Conservation (phyloP, 37 sponge, comb jelly and placozoan species). For the Beroe forskalii region DNA sequence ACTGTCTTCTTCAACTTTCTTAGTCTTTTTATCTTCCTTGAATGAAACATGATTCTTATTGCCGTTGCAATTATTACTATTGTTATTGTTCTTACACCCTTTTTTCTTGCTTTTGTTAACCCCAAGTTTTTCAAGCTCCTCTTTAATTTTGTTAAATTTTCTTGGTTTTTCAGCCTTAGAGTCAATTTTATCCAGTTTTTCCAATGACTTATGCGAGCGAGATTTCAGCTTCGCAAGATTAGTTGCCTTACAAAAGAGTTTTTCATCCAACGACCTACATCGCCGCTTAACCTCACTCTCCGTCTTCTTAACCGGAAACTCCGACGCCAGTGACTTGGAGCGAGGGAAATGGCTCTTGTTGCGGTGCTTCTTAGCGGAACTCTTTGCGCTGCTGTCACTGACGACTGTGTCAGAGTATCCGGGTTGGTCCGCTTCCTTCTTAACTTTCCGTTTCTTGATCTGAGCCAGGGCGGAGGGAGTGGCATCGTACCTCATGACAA, state of each 20-base stretch:
- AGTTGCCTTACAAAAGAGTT: background rate
- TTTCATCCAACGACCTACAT: background rate
- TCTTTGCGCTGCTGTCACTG: slow-evolving; percentile 44
- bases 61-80: background rate
- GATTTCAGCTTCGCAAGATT: slow-evolving; percentile 39
- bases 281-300: background rate
- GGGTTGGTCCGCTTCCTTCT: background rate
- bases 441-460: slow-evolving; percentile 32
- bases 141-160: slow-evolving; percentile 55
- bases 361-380: slow-evolving; percentile 32
- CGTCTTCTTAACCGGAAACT: slow-evolving; percentile 3
- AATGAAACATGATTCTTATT: slow-evolving; percentile 16
- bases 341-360: slow-evolving; percentile 35
- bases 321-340: slow-evolving; percentile 37
- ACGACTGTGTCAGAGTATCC: slow-evolving; percentile 40
- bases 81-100: background rate
- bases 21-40: slow-evolving; percentile 12
- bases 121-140: slow-evolving; percentile 40
- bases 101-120: slow-evolving; percentile 19
- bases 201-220: slow-evolving; percentile 32
- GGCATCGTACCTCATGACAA: slow-evolving; percentile 33
- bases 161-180: background rate
- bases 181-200: background rate
- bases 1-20: background rate
- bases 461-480: background rate